Evolutionary conservation across 2,888 invertebrate genomes (phyloP), one percentile per base, ranked within the genome.

Genomic region (Cephalotes varians): DNA sequence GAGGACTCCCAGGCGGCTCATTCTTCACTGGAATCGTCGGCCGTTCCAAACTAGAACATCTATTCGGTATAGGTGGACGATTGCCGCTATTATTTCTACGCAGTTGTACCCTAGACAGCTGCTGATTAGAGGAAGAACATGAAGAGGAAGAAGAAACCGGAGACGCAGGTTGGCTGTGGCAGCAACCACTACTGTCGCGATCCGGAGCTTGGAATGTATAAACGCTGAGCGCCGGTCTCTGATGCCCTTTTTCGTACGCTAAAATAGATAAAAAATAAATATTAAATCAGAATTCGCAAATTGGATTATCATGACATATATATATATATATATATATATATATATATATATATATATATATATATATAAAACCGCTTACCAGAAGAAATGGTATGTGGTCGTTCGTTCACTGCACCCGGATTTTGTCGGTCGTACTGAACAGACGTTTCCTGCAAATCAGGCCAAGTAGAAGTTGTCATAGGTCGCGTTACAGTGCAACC

Each of bases 331-430:
- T n/a, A n/a, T n/a, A n/a, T n/a, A n/a, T n/a, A n/a, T n/a, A n/a
- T n/a, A n/a, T n/a, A n/a, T n/a, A n/a, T n/a, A n/a, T n/a, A n/a
- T n/a, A n/a, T n/a, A n/a, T n/a, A n/a, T n/a, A n/a, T n/a, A n/a
- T 56, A n/a, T n/a, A 25, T 31, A 31, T 47, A 76, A n/a, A 10
- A 28, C 2, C 25, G 7, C 81, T 88, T 93, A 96, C 97, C 97
- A 87, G 98, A 97, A 6, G 98, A 98, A 92, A 99, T 99, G 64
- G 99, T 99, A 93, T 99, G 99, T 0, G 98, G 98, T 86, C 98
- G 96, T 88, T 98, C 98, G 81, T 96, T 97, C 95, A 98, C 96
- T 71, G 97, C 96, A 15, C 96, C 95, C 71, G 92, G 90, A 18
- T 97, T 97, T 49, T 97, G 97, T 62, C 97, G 95, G 91, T 97